Evolutionary conservation across 2,797 vertebrate species (phyloP).

Genomic region (Calcarius lapponicus): DNA sequence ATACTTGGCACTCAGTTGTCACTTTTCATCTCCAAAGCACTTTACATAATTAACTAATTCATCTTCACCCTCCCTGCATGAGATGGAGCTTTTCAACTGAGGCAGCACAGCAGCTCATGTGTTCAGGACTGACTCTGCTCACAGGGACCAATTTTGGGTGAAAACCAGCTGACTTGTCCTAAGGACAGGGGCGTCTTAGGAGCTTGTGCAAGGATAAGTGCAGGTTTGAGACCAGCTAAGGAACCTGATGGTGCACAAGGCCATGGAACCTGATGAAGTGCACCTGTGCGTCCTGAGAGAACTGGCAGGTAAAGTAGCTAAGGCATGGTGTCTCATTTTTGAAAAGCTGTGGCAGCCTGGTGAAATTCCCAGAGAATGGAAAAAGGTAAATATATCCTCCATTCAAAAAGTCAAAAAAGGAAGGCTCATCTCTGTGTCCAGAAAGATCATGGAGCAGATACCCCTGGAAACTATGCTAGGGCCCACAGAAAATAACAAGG

Average conservation of each 20-base stretch:
- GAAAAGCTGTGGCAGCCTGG: not conserved
- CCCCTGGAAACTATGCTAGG: not conserved
- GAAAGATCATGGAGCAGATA: not conserved
- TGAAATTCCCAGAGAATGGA: not conserved
- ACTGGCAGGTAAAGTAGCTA: not conserved
- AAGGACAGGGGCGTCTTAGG: not conserved
- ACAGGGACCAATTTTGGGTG: not conserved
- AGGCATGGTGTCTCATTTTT: not conserved
- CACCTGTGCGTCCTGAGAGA: not conserved
- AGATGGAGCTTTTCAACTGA: not conserved
- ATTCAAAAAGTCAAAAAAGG: not conserved
- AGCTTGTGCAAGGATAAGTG: not conserved
- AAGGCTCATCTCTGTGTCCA: not conserved
- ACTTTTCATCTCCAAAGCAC: constrained; percentile 32
- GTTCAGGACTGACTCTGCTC: not conserved
- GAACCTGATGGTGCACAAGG: not conserved
- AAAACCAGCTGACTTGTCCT: not conserved
- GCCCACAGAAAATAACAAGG: not conserved
- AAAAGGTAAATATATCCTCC: not conserved
- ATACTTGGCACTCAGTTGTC: constrained; percentile 40
- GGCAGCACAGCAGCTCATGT: not conserved
- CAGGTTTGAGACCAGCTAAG: not conserved
- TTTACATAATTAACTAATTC: constrained; percentile 51
- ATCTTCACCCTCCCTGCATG: not conserved
- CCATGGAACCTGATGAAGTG: no score